Evolutionary conservation across 2,797 vertebrate species (phyloP), one percentile per base, ranked within the genome.

Genomic region (Chromis chromis): DNA sequence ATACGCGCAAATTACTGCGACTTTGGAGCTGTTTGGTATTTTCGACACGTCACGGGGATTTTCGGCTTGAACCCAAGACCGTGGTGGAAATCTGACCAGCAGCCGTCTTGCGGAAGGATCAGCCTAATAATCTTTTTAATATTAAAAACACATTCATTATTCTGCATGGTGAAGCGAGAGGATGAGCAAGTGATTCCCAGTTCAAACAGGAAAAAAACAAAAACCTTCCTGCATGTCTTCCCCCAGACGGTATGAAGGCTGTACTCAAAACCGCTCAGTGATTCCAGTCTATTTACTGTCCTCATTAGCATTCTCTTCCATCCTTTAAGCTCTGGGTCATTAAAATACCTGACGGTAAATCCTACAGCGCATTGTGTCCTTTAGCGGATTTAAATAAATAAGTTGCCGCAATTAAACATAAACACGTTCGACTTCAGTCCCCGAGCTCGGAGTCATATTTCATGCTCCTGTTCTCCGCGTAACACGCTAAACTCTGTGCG

Each of bases 381-480:
- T 73, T 55, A 62, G 60, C 76, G 73, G 61, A 84, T 90, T 92
- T 71, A 78, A 88, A 92, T 92, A 72, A 90, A 92, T 91, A 87
- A 86, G 90, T 70, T 22, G 71, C 76, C 22, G 71, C 80, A 89
- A 90, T 93, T 90, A 89, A 81, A 86, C 53, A 74, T 65, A 74
- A 90, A 85, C 64, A 83, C 65, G 79, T 72, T 90, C 55, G 46
- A 88, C 86, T 76, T 66, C 63, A 14, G 50, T 62, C 78, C 78
- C 72, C 13, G n/a, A 70, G 75, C 81, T 75, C 50, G 0, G 16
- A 83, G 72, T 67, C 49, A 68, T 79, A 74, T 83, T 83, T 91
- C 85, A 90, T 75, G 78, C 74, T 54, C 36, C 22, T 70, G 9
- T 36, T 36, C 33, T 36, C 11, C 33, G 71, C 78, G 74, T 73